Evolutionary conservation across 2,888 invertebrate species (phyloP).

Genomic region (Lampropteryx suffumata): DNA sequence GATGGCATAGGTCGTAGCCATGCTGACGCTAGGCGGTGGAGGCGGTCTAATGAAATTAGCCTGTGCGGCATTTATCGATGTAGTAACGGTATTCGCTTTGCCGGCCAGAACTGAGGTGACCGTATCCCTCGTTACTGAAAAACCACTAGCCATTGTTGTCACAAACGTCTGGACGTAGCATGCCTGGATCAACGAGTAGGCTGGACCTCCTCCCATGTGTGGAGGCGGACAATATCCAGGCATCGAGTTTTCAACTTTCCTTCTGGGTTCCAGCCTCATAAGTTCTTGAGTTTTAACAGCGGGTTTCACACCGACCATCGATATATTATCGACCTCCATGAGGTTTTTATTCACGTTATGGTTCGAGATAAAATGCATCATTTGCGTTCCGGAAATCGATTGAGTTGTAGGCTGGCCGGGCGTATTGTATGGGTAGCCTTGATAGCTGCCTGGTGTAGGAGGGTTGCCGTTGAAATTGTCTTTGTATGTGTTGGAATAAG

Average conservation of each 20-base stretch:
- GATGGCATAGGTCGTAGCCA: conserved; percentile 71
- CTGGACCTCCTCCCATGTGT: conserved; percentile 73
- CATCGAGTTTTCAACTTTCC: conserved; percentile 67
- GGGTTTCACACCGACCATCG: conserved; percentile 75
- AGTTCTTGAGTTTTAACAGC: conserved; percentile 58
- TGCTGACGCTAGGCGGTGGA: conserved; percentile 69
- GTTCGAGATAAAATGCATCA: conserved; percentile 80
- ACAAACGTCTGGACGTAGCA: conserved; percentile 74
- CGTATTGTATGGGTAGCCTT: conserved; percentile 62
- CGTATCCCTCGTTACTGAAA: conserved; percentile 90
- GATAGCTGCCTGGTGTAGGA: conserved; percentile 61
- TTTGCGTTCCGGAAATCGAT: conserved; percentile 66
- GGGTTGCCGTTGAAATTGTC: conserved; percentile 67
- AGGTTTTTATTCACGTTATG: conserved; percentile 78
- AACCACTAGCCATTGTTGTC: conserved; percentile 85
- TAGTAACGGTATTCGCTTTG: conserved; percentile 88
- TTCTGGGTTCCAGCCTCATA: conserved; percentile 55
- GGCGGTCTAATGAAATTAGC: conserved; percentile 70
- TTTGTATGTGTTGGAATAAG: conserved; percentile 73
- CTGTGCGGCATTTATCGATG: conserved; percentile 86
- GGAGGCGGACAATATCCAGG: conserved; percentile 78
- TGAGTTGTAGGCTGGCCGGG: conserved; percentile 65
- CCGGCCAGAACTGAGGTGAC: conserved; percentile 91
- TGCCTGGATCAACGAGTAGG: conserved; percentile 68
- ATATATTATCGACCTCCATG: conserved; percentile 80